A percentile compares a stretch with the other conserved stretches of the same genome.
These are phyloP conservation scores for Eurypyga helias DNA, from an alignment of 2,113 vertebrate species.

Conservation along the genomic window DNA sequence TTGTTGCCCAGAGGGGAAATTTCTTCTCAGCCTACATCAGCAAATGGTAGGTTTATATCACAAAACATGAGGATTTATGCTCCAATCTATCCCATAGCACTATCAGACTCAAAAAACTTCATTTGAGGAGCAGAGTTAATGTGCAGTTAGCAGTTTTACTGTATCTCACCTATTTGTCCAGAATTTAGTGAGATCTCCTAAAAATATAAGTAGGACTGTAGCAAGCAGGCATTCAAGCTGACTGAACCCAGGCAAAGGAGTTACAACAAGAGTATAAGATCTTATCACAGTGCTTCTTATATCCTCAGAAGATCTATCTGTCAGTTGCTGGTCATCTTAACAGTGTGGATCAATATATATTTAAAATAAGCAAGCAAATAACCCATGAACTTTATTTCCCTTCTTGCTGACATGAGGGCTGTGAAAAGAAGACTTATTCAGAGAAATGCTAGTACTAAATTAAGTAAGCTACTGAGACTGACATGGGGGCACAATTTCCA, in stretches of 20 bases:
- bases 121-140: constrained; percentile 52
- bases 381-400: background rate
- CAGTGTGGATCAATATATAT: background rate
- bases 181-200: constrained; percentile 40
- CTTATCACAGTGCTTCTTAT: background rate
- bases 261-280: background rate
- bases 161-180: constrained; percentile 31
- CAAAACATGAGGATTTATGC: constrained; percentile 55
- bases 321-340: background rate
- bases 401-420: background rate
- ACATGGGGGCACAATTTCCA: background rate
- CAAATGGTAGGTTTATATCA: constrained; percentile 56
- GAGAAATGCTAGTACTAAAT: background rate
- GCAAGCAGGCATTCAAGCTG: background rate
- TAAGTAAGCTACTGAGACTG: background rate
- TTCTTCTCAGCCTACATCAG: constrained; percentile 43
- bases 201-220: constrained; percentile 1
- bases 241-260: background rate
- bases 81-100: constrained; percentile 33
- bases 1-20: constrained; percentile 59
- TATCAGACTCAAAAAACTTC: constrained; percentile 3
- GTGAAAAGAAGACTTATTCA: background rate
- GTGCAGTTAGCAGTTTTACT: constrained; percentile 55
- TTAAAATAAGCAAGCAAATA: background rate
- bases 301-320: constrained; percentile 8